Evolutionary conservation across 2,888 invertebrate species (phyloP).

Genomic region (Steinernema carpocapsae): DNA sequence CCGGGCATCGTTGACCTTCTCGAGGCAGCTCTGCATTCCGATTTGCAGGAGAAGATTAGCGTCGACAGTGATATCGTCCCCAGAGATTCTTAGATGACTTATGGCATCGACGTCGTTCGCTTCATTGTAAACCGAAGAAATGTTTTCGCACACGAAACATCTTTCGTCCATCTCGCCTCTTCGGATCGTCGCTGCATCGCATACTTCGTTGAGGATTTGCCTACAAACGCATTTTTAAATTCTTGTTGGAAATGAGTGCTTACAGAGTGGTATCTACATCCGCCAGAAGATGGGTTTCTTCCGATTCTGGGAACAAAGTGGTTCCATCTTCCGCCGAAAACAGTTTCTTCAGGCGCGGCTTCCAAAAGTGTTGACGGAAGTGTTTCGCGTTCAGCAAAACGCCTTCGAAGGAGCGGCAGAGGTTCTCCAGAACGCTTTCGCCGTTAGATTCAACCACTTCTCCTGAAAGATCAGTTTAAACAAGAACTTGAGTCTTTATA

Average conservation of each 20-base stretch:
- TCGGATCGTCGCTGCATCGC: slow-evolving; percentile 87
- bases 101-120: slow-evolving; percentile 46
- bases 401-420: slow-evolving; percentile 83
- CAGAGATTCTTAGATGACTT: slow-evolving; percentile 3
- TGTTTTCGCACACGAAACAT: slow-evolving; percentile 75
- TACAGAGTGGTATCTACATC: slow-evolving; percentile 35
- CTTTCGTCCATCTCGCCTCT: slow-evolving; percentile 95
- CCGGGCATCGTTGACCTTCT: slow-evolving; percentile 48
- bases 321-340: neutral
- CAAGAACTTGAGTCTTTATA: neutral
- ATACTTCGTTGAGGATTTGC: slow-evolving; percentile 71
- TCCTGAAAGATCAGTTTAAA: neutral
- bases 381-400: slow-evolving; percentile 85
- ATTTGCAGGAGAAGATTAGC: slow-evolving; percentile 55
- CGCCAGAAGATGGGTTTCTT: slow-evolving; percentile 11
- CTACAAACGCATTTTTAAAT: slow-evolving; percentile 36
- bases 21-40: slow-evolving; percentile 58
- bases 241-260: neutral
- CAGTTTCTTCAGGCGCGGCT: slow-evolving; percentile 37
- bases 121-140: slow-evolving; percentile 47
- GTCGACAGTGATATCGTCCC: slow-evolving; percentile 43
- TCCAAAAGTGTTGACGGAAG: slow-evolving; percentile 85
- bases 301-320: neutral
- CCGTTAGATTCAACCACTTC: slow-evolving; percentile 31
- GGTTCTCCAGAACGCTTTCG: slow-evolving; percentile 71